Evolutionary conservation across 2,113 vertebrate species (phyloP), one percentile per base, ranked within the genome.

Genomic region (Monopterus albus): DNA sequence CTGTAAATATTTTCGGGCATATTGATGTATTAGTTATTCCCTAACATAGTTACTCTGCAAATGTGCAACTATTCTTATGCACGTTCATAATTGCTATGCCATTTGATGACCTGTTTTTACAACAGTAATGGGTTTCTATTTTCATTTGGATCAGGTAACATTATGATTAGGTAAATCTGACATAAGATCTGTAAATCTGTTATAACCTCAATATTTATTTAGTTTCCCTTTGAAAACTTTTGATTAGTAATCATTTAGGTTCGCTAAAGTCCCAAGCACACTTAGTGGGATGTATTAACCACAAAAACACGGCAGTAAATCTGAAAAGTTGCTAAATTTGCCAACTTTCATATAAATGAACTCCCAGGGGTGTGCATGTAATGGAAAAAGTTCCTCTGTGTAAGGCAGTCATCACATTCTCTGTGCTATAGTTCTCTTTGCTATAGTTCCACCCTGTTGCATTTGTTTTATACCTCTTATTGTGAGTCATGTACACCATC

Each of bases 321-420:
- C 75, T 79, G 29, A 71, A 67, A 79, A 77, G 80, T 73, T 84
- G 70, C 79, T 88, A 83, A 87, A 93, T 91, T 89, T 89, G 83
- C 86, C 80, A 84, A 47, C 78, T 86, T 86, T 85, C 66, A 76
- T 77, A 55, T 88, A 89, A 89, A 82, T 88, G 58, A 91, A 88
- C 39, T 91, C 89, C 82, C 75, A 25, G 23, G 55, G 79, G 74
- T 72, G 63, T 77, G 82, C 66, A 66, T 29, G 53, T 45, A 84
- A 87, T n/a, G 68, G 80, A 81, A 77, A 91, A 87, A 84, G 74
- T 80, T 83, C 52, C 73, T 72, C 67, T 47, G 79, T 66, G 51
- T 67, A 64, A 89, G 62, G 47, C 58, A 76, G 49, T 62, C 52
- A 8, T 82, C 59, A 72, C 57, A 63, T 72, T 71, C 57, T 72